Conservation (phyloP, 2,888 invertebrate genomes). For the Machimus atricapillus region DNA sequence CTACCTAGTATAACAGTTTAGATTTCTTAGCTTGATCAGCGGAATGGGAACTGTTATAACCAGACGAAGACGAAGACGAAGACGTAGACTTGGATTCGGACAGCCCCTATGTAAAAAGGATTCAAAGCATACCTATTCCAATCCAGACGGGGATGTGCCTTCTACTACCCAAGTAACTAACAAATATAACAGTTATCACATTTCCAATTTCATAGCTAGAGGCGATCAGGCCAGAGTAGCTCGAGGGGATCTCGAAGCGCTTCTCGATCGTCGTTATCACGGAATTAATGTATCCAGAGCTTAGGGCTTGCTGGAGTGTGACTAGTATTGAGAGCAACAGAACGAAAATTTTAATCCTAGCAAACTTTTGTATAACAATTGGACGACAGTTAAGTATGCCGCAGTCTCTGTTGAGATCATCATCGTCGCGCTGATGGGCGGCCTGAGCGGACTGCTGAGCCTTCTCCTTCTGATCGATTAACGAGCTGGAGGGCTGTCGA, state of each 20-base stretch:
- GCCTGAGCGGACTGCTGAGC: conserved; percentile 62
- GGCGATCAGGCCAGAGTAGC: conserved; percentile 90
- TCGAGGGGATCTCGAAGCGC: conserved; percentile 92
- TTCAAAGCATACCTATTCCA: conserved; percentile 74
- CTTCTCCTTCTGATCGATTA: conserved; percentile 73
- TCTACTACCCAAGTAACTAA: conserved; percentile 91
- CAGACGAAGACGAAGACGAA: too few species aligned
- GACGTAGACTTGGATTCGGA: too few species aligned
- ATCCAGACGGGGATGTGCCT: conserved; percentile 95
- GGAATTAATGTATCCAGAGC: conserved; percentile 91
- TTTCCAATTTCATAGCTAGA: conserved; percentile 96
- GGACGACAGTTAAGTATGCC: conserved; percentile 88
- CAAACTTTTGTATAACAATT: conserved; percentile 83
- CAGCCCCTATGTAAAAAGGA: not conserved
- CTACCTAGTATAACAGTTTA: not conserved
- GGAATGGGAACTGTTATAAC: too few species aligned
- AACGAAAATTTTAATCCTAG: conserved; percentile 92
- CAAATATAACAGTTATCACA: conserved; percentile 94
- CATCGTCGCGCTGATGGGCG: conserved; percentile 54
- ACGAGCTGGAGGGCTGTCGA: conserved; percentile 78
- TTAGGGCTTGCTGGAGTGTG: conserved; percentile 87
- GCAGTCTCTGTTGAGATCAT: conserved; percentile 79
- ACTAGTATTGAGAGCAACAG: conserved; percentile 87
- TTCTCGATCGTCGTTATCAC: conserved; percentile 98
- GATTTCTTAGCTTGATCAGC: too few species aligned